These are phyloP conservation scores for Hemistola chrysoprasaria DNA, from an alignment of 2,888 invertebrate genomes.

Conservation along the genomic window DNA sequence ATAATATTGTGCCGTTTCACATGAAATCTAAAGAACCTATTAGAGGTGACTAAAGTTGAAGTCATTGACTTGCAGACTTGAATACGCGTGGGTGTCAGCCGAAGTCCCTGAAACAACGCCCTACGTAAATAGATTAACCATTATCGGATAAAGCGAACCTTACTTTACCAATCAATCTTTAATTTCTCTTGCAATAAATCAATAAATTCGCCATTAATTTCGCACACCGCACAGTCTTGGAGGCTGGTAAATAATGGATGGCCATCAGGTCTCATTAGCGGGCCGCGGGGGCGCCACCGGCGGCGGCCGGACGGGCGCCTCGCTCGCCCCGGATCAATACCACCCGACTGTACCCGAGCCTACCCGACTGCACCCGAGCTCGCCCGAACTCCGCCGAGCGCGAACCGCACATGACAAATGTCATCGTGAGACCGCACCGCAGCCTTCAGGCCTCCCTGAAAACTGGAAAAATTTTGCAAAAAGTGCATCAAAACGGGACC, in stretches of 20 bases:
- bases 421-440: constrained; percentile 69
- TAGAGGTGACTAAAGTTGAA: constrained; percentile 1
- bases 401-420: constrained; percentile 71
- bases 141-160: constrained; percentile 38
- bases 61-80: constrained; percentile 7
- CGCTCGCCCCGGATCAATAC: constrained; percentile 62
- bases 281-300: constrained; percentile 71
- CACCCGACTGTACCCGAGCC: constrained; percentile 36
- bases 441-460: constrained; percentile 73
- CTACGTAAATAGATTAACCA: constrained; percentile 31
- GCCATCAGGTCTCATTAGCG: constrained; percentile 74
- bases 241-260: constrained; percentile 78
- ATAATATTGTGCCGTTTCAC: neutral
- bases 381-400: constrained; percentile 48
- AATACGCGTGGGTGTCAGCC: constrained; percentile 1
- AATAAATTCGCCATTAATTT: constrained; percentile 78
- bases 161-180: constrained; percentile 66
- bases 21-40: neutral
- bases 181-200: constrained; percentile 73
- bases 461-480: constrained; percentile 53
- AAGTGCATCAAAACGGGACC: constrained; percentile 41
- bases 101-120: constrained; percentile 15
- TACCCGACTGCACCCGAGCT: constrained; percentile 42
- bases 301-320: constrained; percentile 73
- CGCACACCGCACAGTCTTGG: constrained; percentile 63